Base-by-base conservation (phyloP, 2,888 invertebrate species). In the Scrobipalpa costella region DNA sequence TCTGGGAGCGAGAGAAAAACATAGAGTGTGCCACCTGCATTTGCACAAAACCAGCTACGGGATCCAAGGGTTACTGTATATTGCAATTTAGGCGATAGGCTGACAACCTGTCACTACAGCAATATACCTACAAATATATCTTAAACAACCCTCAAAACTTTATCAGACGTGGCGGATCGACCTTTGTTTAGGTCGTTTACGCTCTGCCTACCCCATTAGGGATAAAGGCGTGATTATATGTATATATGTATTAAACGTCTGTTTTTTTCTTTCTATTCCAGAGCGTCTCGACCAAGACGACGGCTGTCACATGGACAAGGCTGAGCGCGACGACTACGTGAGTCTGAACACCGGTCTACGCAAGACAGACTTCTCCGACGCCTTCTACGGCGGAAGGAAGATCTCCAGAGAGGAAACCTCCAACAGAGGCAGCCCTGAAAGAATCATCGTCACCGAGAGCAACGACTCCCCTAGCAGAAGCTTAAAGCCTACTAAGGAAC, bases 331-430 rank as follows among this genome's bases (percentile, higher is more conserved):
- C 65, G 93, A 93, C 68, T 93, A 94, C 81, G 94, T 94, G 62
- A 93, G 95, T 73, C 93, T 94, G 71, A 93, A 93, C 73, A 94
- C 95, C 1, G 95, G 95, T 5, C 86, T 95, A 2, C 92, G 95
- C 19, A 95, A 94, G 84, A 95, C 95, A 0, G 94, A 94, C 80
- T 93, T 94, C 86, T 92, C 93, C 15, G 92, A 93, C 80, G 92
- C 93, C 72, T 91, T 94, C 79, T 93, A 93, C 85, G 86, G 92
- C 49, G 85, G 92, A 64, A 92, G 93, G 73, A 90, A 92, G 71
- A 79, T 86, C 61, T 81, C 84, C 61, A 74, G 81, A 36, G 88
- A 84, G 49, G 86, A 90, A 67, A 87, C 88, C 69, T 88, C 88
- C 38, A 85, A 79, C 69, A 73, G 88, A 50, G 83, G 84, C 67